These are phyloP conservation scores for Rhinophrynus dorsalis DNA, from an alignment of 2,797 vertebrate species.

Conservation along the genomic window DNA sequence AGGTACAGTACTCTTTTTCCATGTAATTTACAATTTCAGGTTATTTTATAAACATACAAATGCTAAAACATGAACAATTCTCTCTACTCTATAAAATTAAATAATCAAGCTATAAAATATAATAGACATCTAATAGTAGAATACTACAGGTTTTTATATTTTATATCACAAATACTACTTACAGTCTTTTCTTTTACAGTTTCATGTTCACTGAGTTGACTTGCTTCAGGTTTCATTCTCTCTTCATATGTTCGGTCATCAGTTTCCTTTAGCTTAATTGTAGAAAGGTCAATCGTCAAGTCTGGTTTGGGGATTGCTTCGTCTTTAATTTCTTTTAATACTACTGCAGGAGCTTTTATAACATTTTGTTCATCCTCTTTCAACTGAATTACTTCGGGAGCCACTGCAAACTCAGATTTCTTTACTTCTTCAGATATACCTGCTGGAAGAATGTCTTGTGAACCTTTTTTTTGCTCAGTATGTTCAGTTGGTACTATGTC, in stretches of 20 bases:
- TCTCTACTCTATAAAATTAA: too few relatives aligned
- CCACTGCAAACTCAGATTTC: constrained; percentile 52
- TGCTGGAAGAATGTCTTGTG: constrained; percentile 59
- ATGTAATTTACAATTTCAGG: too few relatives aligned
- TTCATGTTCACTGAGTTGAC: constrained; percentile 62
- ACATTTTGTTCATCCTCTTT: constrained; percentile 47
- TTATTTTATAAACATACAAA: too few relatives aligned
- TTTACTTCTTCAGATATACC: constrained; percentile 67
- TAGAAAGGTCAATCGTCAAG: constrained; percentile 49
- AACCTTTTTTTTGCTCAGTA: constrained; percentile 42
- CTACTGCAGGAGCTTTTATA: constrained; percentile 24
- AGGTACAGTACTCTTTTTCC: too few relatives aligned
- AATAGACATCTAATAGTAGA: too few relatives aligned
- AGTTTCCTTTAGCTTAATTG: constrained; percentile 47
- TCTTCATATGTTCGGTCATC: constrained; percentile 54
- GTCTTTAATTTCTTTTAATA: constrained; percentile 48
- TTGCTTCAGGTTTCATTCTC: constrained; percentile 49
- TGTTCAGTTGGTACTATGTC: constrained; percentile 43
- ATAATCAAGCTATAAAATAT: too few relatives aligned
- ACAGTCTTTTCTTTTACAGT: constrained; percentile 66
- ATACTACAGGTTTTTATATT: too few relatives aligned
- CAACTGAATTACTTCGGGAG: constrained; percentile 56
- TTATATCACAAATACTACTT: too few relatives aligned
- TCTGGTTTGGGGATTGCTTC: constrained; percentile 41
- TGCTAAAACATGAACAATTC: too few relatives aligned